Percentiles rank a stretch among this genome's conserved stretches.
Conservation (phyloP, 1,140 invertebrate genomes). For the Episyrphus balteatus region DNA sequence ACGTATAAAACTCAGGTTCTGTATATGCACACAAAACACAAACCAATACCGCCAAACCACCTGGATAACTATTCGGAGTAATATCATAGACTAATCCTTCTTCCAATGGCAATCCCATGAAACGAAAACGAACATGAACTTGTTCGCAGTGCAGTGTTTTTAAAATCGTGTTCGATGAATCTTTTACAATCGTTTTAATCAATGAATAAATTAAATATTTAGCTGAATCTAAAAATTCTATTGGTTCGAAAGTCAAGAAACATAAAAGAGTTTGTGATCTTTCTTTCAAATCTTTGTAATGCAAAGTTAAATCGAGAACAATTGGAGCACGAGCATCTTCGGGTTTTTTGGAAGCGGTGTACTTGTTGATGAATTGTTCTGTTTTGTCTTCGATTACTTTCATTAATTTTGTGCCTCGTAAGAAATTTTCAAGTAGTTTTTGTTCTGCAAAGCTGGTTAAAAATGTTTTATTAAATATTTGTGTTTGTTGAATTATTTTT, state of each 20-base stretch:
- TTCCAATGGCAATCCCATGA: slow-evolving; percentile 22
- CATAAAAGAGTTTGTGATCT: slow-evolving; percentile 11
- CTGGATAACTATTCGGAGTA: slow-evolving; percentile 7
- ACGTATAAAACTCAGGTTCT: slow-evolving; percentile 18
- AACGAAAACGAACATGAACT: slow-evolving; percentile 21
- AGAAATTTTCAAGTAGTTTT: slow-evolving; percentile 18
- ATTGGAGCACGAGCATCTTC: slow-evolving; percentile 23
- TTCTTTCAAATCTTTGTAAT: slow-evolving; percentile 13
- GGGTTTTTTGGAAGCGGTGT: slow-evolving; percentile 8
- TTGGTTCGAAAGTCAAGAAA: slow-evolving; percentile 19
- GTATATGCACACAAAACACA: slow-evolving; percentile 27
- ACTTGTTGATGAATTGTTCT: slow-evolving; percentile 12
- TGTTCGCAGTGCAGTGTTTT: slow-evolving; percentile 23
- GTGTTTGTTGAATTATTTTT: no score
- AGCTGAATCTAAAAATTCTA: slow-evolving; percentile 22
- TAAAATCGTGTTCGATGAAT: slow-evolving; percentile 1
- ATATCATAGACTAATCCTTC: slow-evolving; percentile 15
- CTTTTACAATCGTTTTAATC: slow-evolving; percentile 12
- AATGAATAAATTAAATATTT: slow-evolving; percentile 20
- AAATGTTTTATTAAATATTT: background rate
- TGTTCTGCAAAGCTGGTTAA: slow-evolving; percentile 20
- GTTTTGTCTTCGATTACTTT: slow-evolving; percentile 18
- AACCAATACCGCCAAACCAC: slow-evolving; percentile 14
- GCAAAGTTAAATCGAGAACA: slow-evolving; percentile 18
- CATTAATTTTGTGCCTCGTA: slow-evolving; percentile 14